Base-by-base conservation (phyloP, 1,140 invertebrate genomes). In the Cyclina sinensis region DNA sequence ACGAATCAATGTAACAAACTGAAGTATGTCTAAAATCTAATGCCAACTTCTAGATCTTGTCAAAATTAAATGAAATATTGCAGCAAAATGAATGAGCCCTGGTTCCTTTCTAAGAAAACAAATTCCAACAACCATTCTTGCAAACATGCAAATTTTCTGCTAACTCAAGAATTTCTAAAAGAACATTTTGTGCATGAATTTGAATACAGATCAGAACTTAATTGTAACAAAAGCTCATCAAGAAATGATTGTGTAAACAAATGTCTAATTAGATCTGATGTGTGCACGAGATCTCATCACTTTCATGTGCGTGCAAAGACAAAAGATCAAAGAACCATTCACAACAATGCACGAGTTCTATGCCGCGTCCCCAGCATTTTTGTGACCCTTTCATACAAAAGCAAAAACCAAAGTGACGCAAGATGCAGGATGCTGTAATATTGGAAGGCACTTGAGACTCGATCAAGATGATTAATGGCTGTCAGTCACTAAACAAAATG, bases 391-490 rank as follows among this genome's bases (percentile, higher is more conserved):
- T 70, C 35, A 70, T 39, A 70, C 65, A 70, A 70, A 9, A 70
- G 65, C 65, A 21, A 37, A 70, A 30, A 70, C 65, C 32, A 37
- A 70, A 24, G 65, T 70, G 65, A 70, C 32, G 65, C 65, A 70
- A 70, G 65, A 35, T 70, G 65, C 65, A 12, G 65, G 65, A 70
- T 70, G 65, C 32, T 7, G 65, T 70, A 70, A 70, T 70, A 70
- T 70, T 70, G 35, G 65, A 70, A 70, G 65, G 65, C 65, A 70
- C 65, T 76, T 27, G 73, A 51, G 39, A 78, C 14, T 46, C 54
- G 24, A 78, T 78, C 35, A 32, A 18, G 30, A 35, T 78, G 74
- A 78, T 78, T 78, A 78, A 78, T 78, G 43, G 27, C 14, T 5
- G 24, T 54, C 46, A 3, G 24, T 78, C 74, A 78, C 46, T 7